phyloP scores from a whole-genome alignment of 2,888 invertebrate genomes.

The Oconnorella tubifera region DNA sequence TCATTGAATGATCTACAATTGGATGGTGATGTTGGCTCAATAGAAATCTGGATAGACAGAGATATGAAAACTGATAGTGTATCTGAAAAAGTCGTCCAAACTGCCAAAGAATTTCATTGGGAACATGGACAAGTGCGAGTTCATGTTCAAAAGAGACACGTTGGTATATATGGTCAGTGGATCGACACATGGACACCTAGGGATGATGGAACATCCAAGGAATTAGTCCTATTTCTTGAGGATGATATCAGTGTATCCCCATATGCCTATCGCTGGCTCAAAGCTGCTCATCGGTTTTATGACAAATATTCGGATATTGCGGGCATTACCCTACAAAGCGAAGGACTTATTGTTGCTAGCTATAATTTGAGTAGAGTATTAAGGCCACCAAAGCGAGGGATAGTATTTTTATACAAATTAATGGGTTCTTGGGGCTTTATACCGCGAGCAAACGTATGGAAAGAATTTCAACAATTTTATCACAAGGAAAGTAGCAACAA shows the following conservation, averaged over 20 bases:
- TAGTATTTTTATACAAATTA: constrained; percentile 22
- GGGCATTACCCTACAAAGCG: constrained; percentile 41
- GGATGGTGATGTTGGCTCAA: constrained; percentile 24
- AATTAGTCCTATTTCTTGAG: constrained; percentile 44
- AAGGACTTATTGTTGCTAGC: neutral
- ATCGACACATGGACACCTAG: constrained; percentile 40
- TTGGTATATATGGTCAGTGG: constrained; percentile 39
- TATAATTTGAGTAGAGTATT: neutral
- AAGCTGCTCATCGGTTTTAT: constrained; percentile 41
- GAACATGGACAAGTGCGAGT: constrained; percentile 21
- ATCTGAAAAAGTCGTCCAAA: constrained; percentile 19
- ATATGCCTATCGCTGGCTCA: constrained; percentile 42
- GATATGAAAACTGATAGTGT: constrained; percentile 15
- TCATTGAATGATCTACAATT: constrained; percentile 30
- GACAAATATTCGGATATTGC: constrained; percentile 33
- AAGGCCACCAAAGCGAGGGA: constrained; percentile 12
- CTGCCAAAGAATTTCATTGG: no score
- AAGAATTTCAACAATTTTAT: constrained; percentile 29
- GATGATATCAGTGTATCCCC: constrained; percentile 45
- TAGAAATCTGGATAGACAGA: constrained; percentile 36
- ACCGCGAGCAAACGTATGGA: constrained; percentile 23
- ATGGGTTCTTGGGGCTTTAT: constrained; percentile 31
- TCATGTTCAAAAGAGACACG: constrained; percentile 32
- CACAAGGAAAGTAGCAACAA: constrained; percentile 7
- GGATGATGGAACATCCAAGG: constrained; percentile 26